Base-by-base conservation (phyloP, 2,797 vertebrate genomes). In the Nannoperca australis region DNA sequence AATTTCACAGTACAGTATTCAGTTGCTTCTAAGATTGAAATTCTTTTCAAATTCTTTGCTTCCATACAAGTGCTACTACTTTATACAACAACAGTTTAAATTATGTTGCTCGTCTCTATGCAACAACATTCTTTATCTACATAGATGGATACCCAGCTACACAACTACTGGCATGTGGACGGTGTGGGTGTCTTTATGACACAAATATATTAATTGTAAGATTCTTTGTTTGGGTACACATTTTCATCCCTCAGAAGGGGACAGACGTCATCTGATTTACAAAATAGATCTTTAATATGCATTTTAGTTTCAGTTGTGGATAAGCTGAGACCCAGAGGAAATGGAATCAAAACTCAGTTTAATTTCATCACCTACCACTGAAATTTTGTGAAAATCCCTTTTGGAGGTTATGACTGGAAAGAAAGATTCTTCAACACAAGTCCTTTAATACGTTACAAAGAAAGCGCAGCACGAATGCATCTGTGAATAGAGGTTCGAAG, bases 311-410 rank as follows among this genome's bases (percentile, higher is more conserved):
- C 32, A 30, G 20, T 20, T 24, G 20, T 30, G 67, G 50, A 44
- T 27, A 34, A 60, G 17, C 34, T 62, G 56, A 59, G 15, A 69
- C n/a, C 14, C 15, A 63, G 12, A 61, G 11, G 15, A 40, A 63
- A 63, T 11, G 40, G 17, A 73, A 73, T 73, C 53, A 32, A 66
- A 72, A 72, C 73, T 64, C 49, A 20, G 38, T 59, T 69, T 49
- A 6, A 68, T 84, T 76, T 71, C 27, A 30, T 40, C n/a, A 70
- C 62, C 30, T 73, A 58, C 38, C 56, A n/a, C 69, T 76, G 44
- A 81, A 87, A 80, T 32, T 8, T 72, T 22, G 50, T 36, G 61
- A 68, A 82, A 90, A 90, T 84, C 73, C 79, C 59, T 83, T 89
- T 85, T 78, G 45, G 40, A 76, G 65, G 73, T 77, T 71, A 73